phyloP scores from a whole-genome alignment of 2,113 vertebrate species.

The Neogobius melanostomus region DNA sequence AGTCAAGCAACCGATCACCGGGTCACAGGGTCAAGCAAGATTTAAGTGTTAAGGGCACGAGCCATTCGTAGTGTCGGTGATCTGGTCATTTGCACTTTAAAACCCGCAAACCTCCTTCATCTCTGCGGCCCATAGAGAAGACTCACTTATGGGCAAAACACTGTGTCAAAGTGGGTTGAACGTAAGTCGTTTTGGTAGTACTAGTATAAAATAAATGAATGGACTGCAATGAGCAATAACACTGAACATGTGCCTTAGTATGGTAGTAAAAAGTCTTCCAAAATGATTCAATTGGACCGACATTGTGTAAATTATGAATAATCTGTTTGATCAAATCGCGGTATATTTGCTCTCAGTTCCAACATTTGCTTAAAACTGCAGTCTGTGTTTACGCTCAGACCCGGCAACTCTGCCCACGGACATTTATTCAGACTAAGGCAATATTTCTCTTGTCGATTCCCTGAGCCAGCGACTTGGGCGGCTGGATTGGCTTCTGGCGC shows the following conservation, averaged over 20 bases:
- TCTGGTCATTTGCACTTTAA: too few species aligned
- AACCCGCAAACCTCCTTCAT: too few species aligned
- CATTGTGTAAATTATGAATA: conserved; percentile 4
- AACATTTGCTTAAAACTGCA: conserved; percentile 11
- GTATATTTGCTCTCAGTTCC: neutral
- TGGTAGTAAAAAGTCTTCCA: neutral
- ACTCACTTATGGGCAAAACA: too few species aligned
- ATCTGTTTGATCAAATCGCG: neutral
- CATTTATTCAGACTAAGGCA: conserved; percentile 5
- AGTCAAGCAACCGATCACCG: neutral
- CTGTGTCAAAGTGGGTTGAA: too few species aligned
- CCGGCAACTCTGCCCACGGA: neutral
- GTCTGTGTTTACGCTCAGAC: neutral
- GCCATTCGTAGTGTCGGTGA: too few species aligned
- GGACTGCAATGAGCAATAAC: neutral
- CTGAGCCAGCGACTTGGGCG: neutral
- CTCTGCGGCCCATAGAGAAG: too few species aligned
- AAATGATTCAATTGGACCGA: conserved; percentile 11
- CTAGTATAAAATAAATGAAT: too few species aligned
- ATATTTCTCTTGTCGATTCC: conserved; percentile 2
- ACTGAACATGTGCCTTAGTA: neutral
- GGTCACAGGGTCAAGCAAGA: too few species aligned
- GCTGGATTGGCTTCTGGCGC: neutral
- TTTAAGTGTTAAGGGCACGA: too few species aligned
- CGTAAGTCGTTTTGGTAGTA: too few species aligned